Conservation (phyloP, 2,888 invertebrate genomes). For the Rambutsinella grinnellia region DNA sequence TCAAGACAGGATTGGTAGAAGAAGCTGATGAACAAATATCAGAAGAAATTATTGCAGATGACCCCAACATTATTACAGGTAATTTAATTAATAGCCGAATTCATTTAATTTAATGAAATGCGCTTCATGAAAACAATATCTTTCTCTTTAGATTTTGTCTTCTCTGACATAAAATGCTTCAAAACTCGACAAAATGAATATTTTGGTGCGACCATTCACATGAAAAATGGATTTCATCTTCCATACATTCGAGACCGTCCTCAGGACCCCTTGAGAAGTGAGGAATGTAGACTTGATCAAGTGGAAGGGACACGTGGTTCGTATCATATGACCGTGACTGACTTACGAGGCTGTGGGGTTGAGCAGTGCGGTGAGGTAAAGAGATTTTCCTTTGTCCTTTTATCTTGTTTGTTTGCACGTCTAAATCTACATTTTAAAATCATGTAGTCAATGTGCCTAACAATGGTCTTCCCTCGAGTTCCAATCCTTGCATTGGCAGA, state of each 20-base stretch:
- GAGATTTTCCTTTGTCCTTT: neutral
- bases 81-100: neutral
- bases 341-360: conserved; percentile 64
- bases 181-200: conserved; percentile 61
- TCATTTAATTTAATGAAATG: neutral
- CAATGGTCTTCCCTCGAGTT: conserved; percentile 65
- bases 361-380: conserved; percentile 64
- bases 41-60: conserved; percentile 16
- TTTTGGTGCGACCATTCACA: conserved; percentile 64
- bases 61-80: conserved; percentile 59
- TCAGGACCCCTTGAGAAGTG: conserved; percentile 62
- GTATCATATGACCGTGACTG: conserved; percentile 62
- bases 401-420: conserved; percentile 3
- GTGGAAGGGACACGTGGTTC: conserved; percentile 45
- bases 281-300: conserved; percentile 61
- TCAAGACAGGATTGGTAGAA: conserved; percentile 5
- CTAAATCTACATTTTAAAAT: neutral
- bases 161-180: conserved; percentile 65
- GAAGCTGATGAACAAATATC: conserved; percentile 4
- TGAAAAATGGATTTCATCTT: conserved; percentile 62
- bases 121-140: neutral
- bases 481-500: conserved; percentile 64
- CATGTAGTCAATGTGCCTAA: conserved; percentile 63
- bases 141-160: conserved; percentile 59
- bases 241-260: conserved; percentile 65